A percentile compares a stretch with the other conserved stretches of the same genome.
phyloP scores from a whole-genome alignment of 2,888 invertebrate genomes.

The Acholoe squamosa region DNA sequence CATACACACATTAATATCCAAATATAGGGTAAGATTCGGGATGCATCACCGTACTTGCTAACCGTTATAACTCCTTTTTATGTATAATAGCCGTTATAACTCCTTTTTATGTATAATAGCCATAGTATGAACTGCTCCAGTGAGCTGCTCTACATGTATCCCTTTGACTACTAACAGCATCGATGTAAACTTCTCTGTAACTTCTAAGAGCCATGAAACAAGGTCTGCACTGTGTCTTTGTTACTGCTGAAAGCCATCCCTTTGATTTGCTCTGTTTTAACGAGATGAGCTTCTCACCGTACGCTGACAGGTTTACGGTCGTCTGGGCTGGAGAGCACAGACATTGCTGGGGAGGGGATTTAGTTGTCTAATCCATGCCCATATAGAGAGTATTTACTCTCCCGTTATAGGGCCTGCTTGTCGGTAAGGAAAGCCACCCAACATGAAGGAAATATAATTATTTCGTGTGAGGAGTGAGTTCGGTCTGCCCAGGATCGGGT shows the following conservation, averaged over 20 bases:
- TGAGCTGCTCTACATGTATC: too few relatives aligned
- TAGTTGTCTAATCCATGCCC: neutral
- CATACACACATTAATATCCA: too few relatives aligned
- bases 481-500: neutral
- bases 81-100: too few relatives aligned
- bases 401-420: neutral
- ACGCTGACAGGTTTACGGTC: neutral
- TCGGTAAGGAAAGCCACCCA: neutral
- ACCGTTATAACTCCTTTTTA: too few relatives aligned
- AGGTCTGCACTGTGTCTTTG: neutral
- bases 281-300: neutral
- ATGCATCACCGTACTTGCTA: too few relatives aligned
- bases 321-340: neutral
- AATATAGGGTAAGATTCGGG: too few relatives aligned
- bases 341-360: neutral
- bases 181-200: too few relatives aligned
- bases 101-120: too few relatives aligned
- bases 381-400: neutral
- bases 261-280: slow-evolving; percentile 11
- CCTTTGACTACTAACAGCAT: too few relatives aligned
- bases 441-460: slow-evolving; percentile 23
- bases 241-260: neutral
- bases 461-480: slow-evolving; percentile 12
- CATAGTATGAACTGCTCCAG: too few relatives aligned
- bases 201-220: too few relatives aligned